phyloP scores from a whole-genome alignment of 2,113 vertebrate species.

The Rutilus rutilus region DNA sequence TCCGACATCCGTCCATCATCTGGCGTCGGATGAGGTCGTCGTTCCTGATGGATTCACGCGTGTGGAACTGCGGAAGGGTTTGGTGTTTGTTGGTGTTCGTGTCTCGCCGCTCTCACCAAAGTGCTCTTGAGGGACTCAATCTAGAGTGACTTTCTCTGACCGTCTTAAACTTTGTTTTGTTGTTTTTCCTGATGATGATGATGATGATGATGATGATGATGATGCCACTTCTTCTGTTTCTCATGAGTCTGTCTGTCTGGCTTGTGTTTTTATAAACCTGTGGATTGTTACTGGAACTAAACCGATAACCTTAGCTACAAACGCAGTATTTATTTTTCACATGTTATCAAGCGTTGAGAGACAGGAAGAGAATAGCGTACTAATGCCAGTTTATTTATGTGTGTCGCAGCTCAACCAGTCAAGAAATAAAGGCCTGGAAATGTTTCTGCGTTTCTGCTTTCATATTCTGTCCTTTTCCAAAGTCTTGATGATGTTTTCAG shows the following conservation, averaged over 20 bases:
- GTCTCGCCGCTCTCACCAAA: slow-evolving; percentile 79
- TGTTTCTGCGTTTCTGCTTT: slow-evolving; percentile 45
- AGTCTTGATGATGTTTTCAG: too few species aligned
- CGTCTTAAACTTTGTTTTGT: slow-evolving; percentile 24
- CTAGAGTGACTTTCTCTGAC: slow-evolving; percentile 56
- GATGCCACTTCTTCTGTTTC: slow-evolving; percentile 47
- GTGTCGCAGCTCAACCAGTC: slow-evolving; percentile 77
- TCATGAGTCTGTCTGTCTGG: slow-evolving; percentile 40
- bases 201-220: neutral
- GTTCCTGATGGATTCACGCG: too few species aligned
- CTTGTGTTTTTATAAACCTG: slow-evolving; percentile 67
- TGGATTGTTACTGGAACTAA: slow-evolving; percentile 77
- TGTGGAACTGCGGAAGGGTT: slow-evolving; percentile 68
- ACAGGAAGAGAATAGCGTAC: slow-evolving; percentile 60
- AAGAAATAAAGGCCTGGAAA: slow-evolving; percentile 86
- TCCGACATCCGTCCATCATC: too few species aligned
- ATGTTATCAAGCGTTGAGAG: slow-evolving; percentile 67
- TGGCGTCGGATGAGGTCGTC: too few species aligned
- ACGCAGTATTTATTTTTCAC: slow-evolving; percentile 71
- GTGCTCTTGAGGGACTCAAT: slow-evolving; percentile 75
- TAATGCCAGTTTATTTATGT: slow-evolving; percentile 64
- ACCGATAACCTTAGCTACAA: slow-evolving; percentile 64
- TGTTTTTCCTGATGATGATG: neutral
- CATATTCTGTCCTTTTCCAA: neutral
- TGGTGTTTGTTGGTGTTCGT: slow-evolving; percentile 56